These are phyloP conservation scores for Dicyrtoma fusca DNA, from an alignment of 2,888 invertebrate species.

Conservation along the genomic window DNA sequence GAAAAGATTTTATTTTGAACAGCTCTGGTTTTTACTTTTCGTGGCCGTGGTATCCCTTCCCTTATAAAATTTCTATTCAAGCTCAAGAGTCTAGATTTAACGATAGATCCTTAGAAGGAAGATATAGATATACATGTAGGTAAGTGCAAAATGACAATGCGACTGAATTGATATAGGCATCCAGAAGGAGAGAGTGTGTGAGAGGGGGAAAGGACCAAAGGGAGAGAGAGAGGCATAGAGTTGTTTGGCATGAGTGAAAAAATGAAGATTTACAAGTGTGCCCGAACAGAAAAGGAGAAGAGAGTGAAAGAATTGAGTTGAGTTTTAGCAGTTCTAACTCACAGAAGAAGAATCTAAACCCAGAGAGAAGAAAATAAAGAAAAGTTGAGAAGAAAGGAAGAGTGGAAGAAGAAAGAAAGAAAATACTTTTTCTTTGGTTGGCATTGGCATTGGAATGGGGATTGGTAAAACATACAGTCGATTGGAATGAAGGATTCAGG, in stretches of 20 bases:
- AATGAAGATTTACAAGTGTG: constrained; percentile 32
- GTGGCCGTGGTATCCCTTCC: too few species aligned
- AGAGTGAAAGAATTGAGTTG: constrained; percentile 17
- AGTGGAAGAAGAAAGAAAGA: constrained; percentile 8
- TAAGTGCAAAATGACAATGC: background rate
- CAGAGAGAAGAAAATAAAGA: constrained; percentile 18
- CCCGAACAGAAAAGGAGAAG: constrained; percentile 4
- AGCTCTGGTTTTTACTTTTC: too few species aligned
- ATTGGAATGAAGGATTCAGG: background rate
- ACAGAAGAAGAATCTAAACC: background rate
- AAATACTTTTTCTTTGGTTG: background rate
- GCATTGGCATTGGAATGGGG: background rate
- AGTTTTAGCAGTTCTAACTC: background rate
- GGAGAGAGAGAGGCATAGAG: constrained; percentile 2
- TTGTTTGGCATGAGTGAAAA: constrained; percentile 34
- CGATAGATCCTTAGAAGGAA: too few species aligned
- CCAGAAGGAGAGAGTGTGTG: constrained; percentile 3
- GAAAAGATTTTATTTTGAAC: too few species aligned
- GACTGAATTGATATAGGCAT: too few species aligned
- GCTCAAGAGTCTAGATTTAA: too few species aligned
- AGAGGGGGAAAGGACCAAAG: background rate
- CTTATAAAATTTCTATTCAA: too few species aligned
- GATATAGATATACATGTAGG: too few species aligned
- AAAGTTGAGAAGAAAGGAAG: background rate
- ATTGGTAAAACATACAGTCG: background rate